Percentiles rank a stretch among this genome's conserved stretches.
Evolutionary conservation across 2,113 vertebrate species (phyloP).

Genomic region (Harpagus bidentatus): DNA sequence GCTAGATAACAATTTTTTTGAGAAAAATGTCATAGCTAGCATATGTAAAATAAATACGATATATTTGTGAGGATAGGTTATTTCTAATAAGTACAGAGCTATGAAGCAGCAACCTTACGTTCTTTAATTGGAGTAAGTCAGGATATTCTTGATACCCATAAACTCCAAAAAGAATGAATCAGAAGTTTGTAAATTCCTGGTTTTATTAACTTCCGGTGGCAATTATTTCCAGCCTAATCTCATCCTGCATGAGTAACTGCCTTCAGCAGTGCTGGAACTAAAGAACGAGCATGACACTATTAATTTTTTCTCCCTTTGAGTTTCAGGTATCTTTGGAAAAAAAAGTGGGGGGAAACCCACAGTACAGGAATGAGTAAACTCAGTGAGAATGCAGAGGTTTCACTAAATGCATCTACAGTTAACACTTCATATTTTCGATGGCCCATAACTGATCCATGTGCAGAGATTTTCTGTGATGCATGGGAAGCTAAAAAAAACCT

Average conservation of each 20-base stretch:
- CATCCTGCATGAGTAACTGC: not conserved
- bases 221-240: not conserved
- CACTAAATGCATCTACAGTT: not conserved
- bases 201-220: not conserved
- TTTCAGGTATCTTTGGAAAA: not conserved
- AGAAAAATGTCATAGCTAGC: not conserved
- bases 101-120: not conserved
- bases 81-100: not conserved
- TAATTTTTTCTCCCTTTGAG: not conserved
- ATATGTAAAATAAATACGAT: not conserved
- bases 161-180: not conserved
- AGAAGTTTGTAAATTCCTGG: not conserved
- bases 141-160: not conserved
- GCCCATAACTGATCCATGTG: not conserved
- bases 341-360: not conserved
- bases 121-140: not conserved
- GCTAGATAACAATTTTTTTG: not conserved
- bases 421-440: not conserved
- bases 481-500: not conserved
- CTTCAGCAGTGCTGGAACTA: not conserved
- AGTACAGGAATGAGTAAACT: not conserved
- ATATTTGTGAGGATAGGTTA: not conserved
- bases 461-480: not conserved
- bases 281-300: not conserved
- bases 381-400: not conserved